These are phyloP conservation scores for Muscicapa striata DNA, from an alignment of 2,797 vertebrate genomes.

Conservation along the genomic window DNA sequence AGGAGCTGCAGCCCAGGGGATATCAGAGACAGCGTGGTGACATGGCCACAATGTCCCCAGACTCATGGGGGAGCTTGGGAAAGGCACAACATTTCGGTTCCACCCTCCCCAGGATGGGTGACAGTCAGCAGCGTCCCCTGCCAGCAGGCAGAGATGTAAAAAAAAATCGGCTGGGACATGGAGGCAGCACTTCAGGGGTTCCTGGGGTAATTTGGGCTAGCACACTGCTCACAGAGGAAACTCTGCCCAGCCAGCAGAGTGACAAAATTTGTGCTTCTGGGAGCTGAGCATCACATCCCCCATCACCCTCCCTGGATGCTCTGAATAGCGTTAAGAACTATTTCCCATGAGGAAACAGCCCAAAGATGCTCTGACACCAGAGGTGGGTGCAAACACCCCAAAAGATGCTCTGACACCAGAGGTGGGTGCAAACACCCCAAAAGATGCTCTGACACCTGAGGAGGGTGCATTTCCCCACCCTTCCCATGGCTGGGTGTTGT, in stretches of 20 bases:
- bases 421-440: no score
- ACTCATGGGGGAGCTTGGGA: rapidly evolving
- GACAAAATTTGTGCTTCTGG: background rate
- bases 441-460: background rate
- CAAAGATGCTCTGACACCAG: background rate
- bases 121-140: background rate
- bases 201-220: background rate
- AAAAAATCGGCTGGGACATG: background rate
- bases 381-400: background rate
- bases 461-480: background rate
- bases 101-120: rapidly evolving
- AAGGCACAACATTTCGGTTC: background rate
- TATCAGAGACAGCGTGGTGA: rapidly evolving
- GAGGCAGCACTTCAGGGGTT: rapidly evolving
- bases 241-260: background rate
- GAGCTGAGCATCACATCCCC: rapidly evolving
- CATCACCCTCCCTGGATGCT: background rate
- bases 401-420: background rate
- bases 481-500: rapidly evolving
- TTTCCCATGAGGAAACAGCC: rapidly evolving
- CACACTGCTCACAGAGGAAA: background rate
- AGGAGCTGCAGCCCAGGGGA: background rate
- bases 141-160: background rate
- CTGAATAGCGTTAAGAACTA: rapidly evolving
- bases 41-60: background rate